These are phyloP conservation scores for Meles meles DNA, from an alignment of 2,113 vertebrate genomes.

Conservation along the genomic window DNA sequence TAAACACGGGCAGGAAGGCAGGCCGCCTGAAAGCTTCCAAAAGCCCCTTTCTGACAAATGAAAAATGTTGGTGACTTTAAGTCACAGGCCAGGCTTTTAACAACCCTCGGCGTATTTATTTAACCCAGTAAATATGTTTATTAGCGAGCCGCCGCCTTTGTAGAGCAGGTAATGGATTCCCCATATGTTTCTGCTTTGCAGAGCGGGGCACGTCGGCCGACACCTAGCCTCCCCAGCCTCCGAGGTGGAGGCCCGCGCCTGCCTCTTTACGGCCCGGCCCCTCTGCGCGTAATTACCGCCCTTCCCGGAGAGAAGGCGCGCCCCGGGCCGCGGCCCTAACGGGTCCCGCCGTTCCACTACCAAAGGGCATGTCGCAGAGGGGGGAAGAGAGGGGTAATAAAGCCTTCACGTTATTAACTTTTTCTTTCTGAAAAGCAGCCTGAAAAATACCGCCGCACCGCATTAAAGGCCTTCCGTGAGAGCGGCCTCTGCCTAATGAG, in stretches of 20 bases:
- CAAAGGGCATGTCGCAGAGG: constrained; percentile 87
- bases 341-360: constrained; percentile 75
- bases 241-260: constrained; percentile 80
- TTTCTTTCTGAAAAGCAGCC: constrained; percentile 83
- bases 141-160: constrained; percentile 86
- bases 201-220: constrained; percentile 77
- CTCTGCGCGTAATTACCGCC: constrained; percentile 81
- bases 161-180: constrained; percentile 81
- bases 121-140: constrained; percentile 89
- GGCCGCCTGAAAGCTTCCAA: constrained; percentile 77
- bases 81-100: constrained; percentile 80
- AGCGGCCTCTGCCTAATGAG: constrained; percentile 90
- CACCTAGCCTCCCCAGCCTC: constrained; percentile 84
- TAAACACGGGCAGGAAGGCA: constrained; percentile 69
- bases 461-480: constrained; percentile 86
- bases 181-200: not conserved
- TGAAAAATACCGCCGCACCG: constrained; percentile 87
- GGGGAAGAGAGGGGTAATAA: constrained; percentile 87
- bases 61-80: constrained; percentile 83
- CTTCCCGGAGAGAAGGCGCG: constrained; percentile 90
- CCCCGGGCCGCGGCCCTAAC: constrained; percentile 86
- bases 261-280: constrained; percentile 79
- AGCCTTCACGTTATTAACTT: constrained; percentile 94
- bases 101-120: constrained; percentile 85
- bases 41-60: constrained; percentile 84